Conservation (phyloP, 2,797 vertebrate species). For the Phataginus tricuspis region DNA sequence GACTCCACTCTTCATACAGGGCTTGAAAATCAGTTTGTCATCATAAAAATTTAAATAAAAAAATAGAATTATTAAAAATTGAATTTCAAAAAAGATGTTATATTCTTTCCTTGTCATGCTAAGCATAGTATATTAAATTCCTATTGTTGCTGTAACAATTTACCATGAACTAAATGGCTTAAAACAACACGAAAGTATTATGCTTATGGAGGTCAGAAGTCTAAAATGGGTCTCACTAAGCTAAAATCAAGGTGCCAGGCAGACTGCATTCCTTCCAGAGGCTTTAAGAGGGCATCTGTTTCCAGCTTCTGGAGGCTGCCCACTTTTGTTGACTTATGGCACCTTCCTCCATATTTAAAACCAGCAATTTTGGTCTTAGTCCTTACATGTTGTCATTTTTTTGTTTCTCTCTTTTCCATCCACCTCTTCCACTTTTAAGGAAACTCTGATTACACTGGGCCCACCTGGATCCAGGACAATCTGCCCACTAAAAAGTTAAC, state of each 20-base stretch:
- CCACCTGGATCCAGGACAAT: neutral
- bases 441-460: neutral
- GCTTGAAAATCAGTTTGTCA: neutral
- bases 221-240: neutral
- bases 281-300: neutral
- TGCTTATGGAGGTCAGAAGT: neutral
- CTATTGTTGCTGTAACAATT: neutral
- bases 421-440: neutral
- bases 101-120: neutral
- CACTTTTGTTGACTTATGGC: neutral
- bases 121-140: neutral
- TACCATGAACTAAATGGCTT: neutral
- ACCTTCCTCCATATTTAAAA: neutral
- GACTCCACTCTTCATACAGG: neutral
- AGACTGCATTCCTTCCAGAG: neutral
- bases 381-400: neutral
- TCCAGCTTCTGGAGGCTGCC: no score
- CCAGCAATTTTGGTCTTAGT: neutral
- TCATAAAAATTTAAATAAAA: neutral
- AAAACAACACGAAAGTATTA: neutral
- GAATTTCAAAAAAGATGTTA: neutral
- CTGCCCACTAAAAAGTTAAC: neutral
- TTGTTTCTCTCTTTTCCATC: neutral
- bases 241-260: neutral
- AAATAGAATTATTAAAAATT: neutral